Percentiles rank a stretch among this genome's conserved stretches.
Evolutionary conservation across 1,140 invertebrate genomes (phyloP).

Genomic region (Nixonia krombeini): DNA sequence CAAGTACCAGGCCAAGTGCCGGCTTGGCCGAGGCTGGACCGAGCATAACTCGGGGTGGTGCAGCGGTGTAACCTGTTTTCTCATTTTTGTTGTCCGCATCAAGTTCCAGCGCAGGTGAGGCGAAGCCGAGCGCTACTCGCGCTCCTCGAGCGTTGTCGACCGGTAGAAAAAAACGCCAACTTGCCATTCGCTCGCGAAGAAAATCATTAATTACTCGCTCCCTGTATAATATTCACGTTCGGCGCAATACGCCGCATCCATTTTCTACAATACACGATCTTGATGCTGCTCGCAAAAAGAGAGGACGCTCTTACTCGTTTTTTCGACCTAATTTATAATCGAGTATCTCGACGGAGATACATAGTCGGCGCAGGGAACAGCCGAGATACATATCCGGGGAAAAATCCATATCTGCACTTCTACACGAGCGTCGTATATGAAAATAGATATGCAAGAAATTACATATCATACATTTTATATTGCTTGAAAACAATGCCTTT

Average conservation of each 20-base stretch:
- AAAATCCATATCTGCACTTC: too few relatives aligned
- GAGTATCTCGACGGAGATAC: too few relatives aligned
- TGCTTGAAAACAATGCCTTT: too few relatives aligned
- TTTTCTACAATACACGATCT: slow-evolving; percentile 28
- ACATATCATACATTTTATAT: too few relatives aligned
- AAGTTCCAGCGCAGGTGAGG: slow-evolving; percentile 67
- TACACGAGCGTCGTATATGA: too few relatives aligned
- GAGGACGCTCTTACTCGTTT: too few relatives aligned
- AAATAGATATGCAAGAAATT: too few relatives aligned
- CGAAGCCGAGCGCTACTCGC: slow-evolving; percentile 47
- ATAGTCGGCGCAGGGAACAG: too few relatives aligned
- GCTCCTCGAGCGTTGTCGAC: slow-evolving; percentile 30
- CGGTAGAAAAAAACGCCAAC: slow-evolving; percentile 53
- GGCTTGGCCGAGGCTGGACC: slow-evolving; percentile 6
- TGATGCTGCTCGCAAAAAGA: too few relatives aligned
- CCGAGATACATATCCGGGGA: too few relatives aligned
- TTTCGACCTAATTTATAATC: too few relatives aligned
- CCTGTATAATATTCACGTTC: slow-evolving; percentile 38
- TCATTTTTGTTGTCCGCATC: slow-evolving; percentile 69
- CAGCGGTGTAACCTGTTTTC: slow-evolving; percentile 67
- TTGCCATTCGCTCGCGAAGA: slow-evolving; percentile 47
- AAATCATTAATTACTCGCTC: slow-evolving; percentile 45
- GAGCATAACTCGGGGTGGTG: slow-evolving; percentile 18
- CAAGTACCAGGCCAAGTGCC: slow-evolving; percentile 5
- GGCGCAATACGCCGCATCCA: too few relatives aligned